Evolutionary conservation across 1,140 invertebrate species (phyloP).

Genomic region (Drosophila athabasca): DNA sequence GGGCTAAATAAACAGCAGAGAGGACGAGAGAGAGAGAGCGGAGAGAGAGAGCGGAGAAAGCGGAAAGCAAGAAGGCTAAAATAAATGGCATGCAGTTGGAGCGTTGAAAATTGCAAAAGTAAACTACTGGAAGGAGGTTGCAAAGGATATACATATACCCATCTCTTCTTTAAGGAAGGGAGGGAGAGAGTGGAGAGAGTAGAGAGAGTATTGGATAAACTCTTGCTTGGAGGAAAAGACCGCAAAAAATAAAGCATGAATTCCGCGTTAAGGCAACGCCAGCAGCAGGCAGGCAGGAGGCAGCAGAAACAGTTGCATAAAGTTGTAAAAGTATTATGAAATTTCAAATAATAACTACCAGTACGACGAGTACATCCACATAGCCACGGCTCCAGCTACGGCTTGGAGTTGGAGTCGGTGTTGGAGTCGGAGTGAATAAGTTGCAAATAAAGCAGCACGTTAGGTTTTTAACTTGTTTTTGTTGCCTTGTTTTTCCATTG

Average conservation of each 20-base stretch:
- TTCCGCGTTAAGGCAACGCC: conserved; percentile 69
- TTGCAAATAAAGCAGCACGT: conserved; percentile 66
- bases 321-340: conserved; percentile 82
- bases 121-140: conserved; percentile 54
- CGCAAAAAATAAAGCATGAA: conserved; percentile 67
- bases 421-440: conserved; percentile 61
- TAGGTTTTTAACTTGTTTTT: conserved; percentile 45
- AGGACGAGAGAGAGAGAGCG: conserved; percentile 6
- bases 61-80: conserved; percentile 50
- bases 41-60: too few species aligned
- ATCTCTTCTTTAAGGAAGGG: too few species aligned
- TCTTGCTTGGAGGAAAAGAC: neutral
- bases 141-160: neutral
- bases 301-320: conserved; percentile 71
- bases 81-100: conserved; percentile 80
- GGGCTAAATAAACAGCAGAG: too few species aligned
- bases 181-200: too few species aligned
- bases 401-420: neutral
- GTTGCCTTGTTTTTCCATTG: conserved; percentile 13
- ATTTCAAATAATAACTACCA: conserved; percentile 76
- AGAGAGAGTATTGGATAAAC: too few species aligned
- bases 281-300: conserved; percentile 5
- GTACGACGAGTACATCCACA: conserved; percentile 46
- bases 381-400: conserved; percentile 26
- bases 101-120: conserved; percentile 80